These are phyloP conservation scores for Nemopilema nomurai DNA, from an alignment of 30 jellyfish, hydroid and myxozoan species.

Conservation along the genomic window DNA sequence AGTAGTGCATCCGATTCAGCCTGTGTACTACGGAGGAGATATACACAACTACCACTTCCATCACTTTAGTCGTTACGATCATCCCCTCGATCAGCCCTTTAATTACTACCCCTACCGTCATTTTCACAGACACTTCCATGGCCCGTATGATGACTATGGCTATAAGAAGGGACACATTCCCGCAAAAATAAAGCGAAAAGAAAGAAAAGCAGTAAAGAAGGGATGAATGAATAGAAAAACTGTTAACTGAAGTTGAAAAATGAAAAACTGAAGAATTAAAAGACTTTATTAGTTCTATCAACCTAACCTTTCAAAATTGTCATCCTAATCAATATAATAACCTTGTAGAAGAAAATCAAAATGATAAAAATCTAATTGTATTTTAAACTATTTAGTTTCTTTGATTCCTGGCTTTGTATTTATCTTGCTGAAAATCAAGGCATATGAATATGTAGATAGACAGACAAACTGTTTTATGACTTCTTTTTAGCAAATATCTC, in stretches of 20 bases:
- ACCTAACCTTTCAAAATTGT: no score
- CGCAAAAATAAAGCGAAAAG: not conserved
- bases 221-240: not conserved
- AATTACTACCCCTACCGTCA: constrained; percentile 2
- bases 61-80: constrained; percentile 11
- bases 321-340: no score
- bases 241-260: not conserved
- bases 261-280: not conserved
- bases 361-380: no score
- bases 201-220: not conserved
- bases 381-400: no score
- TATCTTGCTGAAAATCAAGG: no score
- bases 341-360: no score
- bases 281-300: no score
- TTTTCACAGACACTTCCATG: not conserved
- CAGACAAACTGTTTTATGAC: no score
- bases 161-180: constrained; percentile 2
- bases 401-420: no score
- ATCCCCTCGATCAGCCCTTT: constrained; percentile 4
- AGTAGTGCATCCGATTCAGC: constrained; percentile 50
- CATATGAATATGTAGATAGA: no score
- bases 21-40: constrained; percentile 51
- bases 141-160: constrained; percentile 10
- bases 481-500: no score
- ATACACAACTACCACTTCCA: constrained; percentile 13